Evolutionary conservation across 2,888 invertebrate genomes (phyloP), one percentile per base, ranked within the genome.

Genomic region (Orchesella flavescens): DNA sequence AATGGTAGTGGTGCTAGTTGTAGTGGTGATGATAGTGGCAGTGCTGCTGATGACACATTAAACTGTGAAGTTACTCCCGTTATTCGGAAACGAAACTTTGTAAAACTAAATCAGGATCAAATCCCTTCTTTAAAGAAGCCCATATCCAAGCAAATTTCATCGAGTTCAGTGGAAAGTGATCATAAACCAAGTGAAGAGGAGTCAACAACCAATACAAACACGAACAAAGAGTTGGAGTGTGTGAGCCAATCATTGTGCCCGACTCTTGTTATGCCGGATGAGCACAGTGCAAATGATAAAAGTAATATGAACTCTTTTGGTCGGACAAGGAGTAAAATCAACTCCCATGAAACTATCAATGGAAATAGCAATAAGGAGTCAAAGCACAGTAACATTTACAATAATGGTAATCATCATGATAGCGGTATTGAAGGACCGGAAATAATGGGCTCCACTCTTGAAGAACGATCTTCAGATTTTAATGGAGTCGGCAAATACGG

Each of bases 41-140:
- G 34, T 34, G 34, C 34, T 34, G 34, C 34, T 21, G 59, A 75
- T 83, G 83, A 73, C 78, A 83, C 83, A 34, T 78, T 77, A 77
- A 83, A 61, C 68, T 78, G 77, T 83, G 84, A 74, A 77, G 77
- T 83, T 65, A 77, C 77, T 73, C 83, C 77, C 77, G 77, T 83
- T 83, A 77, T 66, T 73, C 77, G 73, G 77, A 77, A 83, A 68
- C 83, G 68, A 7, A 77, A 46, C 19, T 63, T 23, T 61, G 63
- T 44, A 19, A 63, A 74, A 46, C 34, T 63, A 17, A 74, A 57
- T 69, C 61, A 61, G 19, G 49, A 68, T 1, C 65, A 79, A 23
- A 19, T 13, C 19, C 7, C 7, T 57, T 12, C 61, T 43, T 10
- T 12, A 24, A 79, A 80, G 61, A 69, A 76, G 21, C 19, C 65